Base-by-base conservation (phyloP, 2,113 vertebrate species). In the Haplochromis burtoni region DNA sequence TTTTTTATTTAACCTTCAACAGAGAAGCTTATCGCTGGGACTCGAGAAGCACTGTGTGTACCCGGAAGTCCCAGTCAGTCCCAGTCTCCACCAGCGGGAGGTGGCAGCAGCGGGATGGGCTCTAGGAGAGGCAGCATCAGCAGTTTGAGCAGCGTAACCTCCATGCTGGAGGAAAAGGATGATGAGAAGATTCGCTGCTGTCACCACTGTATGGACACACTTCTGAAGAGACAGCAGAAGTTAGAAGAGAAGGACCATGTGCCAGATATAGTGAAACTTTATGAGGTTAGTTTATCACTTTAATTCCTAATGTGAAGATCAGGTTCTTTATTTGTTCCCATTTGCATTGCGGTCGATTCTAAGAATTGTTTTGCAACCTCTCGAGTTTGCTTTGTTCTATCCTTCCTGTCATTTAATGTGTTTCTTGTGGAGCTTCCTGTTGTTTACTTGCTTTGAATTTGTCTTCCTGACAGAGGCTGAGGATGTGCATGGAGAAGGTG, bases 141-240 rank as follows among this genome's bases (percentile, higher is more conserved):
- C 95, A 99, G 98, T 78, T 81, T 99, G 29, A 98, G 96, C 97
- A 99, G 98, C 0, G 97, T 98, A 4, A 98, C 97, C 88, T 99
- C 98, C 0, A 97, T 98, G 57, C 87, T 99, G 92, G 99, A 99
- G 14, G 99, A 99, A 81, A 98, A 97, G 83, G 99, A 99, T 0
- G 98, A 99, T 2, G 99, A 99, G 66, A 96, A 97, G 53, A 98
- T 99, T 85, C 98, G 98, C 84, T 99, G 98, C 84, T 99, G 99
- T 63, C 94, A 35, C 40, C 99, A 99, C 93, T 99, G 99, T 92
- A 98, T 97, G 96, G 98, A 98, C 78, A 97, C 97, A 0, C 95
- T 99, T 84, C 87, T 98, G 78, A 98, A 97, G 94, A 97, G 96
- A 63, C 98, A 99, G 90, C 96, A 97, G 87, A 98, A 98, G 94